Conservation (phyloP, 2,113 vertebrate species). For the Emydura subglobosa region DNA sequence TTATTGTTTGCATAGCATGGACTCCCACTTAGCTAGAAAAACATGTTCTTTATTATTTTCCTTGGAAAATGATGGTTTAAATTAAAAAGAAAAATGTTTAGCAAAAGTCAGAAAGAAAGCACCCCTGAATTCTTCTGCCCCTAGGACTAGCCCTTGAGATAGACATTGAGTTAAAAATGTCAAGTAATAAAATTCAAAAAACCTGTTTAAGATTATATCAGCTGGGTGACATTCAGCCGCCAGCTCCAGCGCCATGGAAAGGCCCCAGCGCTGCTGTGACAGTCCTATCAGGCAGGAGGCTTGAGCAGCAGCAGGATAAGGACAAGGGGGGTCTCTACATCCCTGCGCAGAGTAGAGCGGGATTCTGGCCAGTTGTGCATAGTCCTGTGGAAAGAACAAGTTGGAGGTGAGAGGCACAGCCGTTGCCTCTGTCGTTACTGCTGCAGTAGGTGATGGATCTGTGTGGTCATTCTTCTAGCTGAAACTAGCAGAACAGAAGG, state of each 20-base stretch:
- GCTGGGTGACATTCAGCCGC: not conserved
- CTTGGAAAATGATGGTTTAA: not conserved
- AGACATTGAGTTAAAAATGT: not conserved
- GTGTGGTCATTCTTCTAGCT: not conserved
- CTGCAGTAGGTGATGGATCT: not conserved
- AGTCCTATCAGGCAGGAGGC: not conserved
- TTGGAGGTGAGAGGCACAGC: not conserved
- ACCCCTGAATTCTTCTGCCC: not conserved
- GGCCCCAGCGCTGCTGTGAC: not conserved
- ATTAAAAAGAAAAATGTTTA: not conserved
- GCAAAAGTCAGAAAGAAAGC: not conserved
- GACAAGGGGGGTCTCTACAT: not conserved
- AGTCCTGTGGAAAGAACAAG: not conserved
- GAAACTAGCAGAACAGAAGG: not conserved
- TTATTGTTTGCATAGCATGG: fast-evolving
- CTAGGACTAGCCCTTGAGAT: not conserved
- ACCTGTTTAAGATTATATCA: not conserved
- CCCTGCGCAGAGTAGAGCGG: not conserved
- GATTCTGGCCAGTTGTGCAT: not conserved
- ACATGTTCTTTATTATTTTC: not conserved
- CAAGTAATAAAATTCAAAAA: not conserved
- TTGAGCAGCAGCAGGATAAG: not conserved
- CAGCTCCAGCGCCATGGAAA: not conserved
- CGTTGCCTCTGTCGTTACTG: not conserved
- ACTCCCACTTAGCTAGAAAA: not conserved